A percentile compares a stretch with the other conserved stretches of the same genome.
Evolutionary conservation across 2,113 vertebrate species (phyloP).

Genomic region (Ophthalmotilapia sp.): DNA sequence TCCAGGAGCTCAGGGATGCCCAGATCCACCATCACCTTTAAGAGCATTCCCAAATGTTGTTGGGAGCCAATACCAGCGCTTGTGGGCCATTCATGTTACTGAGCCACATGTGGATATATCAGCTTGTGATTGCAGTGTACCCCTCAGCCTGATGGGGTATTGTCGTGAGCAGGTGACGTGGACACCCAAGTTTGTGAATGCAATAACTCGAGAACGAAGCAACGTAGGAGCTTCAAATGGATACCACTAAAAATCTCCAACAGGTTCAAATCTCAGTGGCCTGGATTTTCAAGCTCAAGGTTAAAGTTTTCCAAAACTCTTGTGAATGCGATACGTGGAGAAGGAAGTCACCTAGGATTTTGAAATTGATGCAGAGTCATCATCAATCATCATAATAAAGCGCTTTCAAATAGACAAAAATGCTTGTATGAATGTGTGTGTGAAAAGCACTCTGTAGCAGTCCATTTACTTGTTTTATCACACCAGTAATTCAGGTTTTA

Average conservation of each 20-base stretch:
- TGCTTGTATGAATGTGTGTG: not conserved
- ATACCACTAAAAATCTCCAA: not conserved
- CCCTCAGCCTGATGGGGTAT: not conserved
- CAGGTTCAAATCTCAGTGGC: not conserved
- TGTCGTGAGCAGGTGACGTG: not conserved
- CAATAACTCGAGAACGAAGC: not conserved
- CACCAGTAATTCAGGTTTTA: not conserved
- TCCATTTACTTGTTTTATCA: not conserved
- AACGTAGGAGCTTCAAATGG: not conserved
- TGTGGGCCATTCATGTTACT: not conserved
- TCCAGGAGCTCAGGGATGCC: not conserved
- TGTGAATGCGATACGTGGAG: not conserved
- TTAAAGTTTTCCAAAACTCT: not conserved
- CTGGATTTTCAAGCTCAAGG: not conserved
- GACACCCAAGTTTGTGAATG: not conserved
- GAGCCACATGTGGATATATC: not conserved
- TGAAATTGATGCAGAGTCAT: not conserved
- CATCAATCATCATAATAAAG: not conserved
- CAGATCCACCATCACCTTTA: not conserved
- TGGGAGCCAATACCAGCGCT: not conserved
- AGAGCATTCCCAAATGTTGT: not conserved
- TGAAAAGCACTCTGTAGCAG: not conserved
- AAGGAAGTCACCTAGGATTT: not conserved
- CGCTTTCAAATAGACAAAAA: not conserved
- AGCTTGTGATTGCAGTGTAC: not conserved